Conservation (phyloP, 2,797 vertebrate genomes). For the Cygnus olor region DNA sequence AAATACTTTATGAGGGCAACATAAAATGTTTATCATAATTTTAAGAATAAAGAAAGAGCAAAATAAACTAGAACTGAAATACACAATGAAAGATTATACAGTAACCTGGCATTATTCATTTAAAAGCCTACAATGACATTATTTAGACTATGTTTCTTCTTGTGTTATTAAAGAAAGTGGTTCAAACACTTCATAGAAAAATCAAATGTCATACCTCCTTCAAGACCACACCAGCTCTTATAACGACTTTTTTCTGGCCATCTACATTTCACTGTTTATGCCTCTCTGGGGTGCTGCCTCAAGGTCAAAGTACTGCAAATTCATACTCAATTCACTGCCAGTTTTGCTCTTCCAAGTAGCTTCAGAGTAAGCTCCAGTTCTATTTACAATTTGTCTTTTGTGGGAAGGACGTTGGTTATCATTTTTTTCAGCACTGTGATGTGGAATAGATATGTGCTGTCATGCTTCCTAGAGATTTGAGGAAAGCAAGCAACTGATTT, state of each 20-base stretch:
- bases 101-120: not conserved
- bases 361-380: conserved; percentile 27
- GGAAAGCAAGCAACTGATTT: not conserved
- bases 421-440: conserved; percentile 2
- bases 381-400: conserved; percentile 47
- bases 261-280: not conserved
- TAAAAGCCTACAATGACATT: not conserved
- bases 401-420: conserved; percentile 15
- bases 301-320: conserved; percentile 22
- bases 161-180: not conserved
- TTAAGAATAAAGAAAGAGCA: conserved; percentile 17
- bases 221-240: not conserved
- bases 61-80: conserved; percentile 17
- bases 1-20: conserved; percentile 50
- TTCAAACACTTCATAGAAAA: not conserved
- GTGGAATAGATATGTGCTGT: conserved; percentile 37
- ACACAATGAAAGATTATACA: not conserved
- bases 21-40: not conserved
- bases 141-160: not conserved
- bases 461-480: conserved; percentile 33
- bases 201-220: not conserved
- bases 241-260: not conserved
- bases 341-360: conserved; percentile 44
- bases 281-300: not conserved
- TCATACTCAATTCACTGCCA: not conserved